These are phyloP conservation scores for Anarsia innoxiella DNA, from an alignment of 2,888 invertebrate species.

Conservation along the genomic window DNA sequence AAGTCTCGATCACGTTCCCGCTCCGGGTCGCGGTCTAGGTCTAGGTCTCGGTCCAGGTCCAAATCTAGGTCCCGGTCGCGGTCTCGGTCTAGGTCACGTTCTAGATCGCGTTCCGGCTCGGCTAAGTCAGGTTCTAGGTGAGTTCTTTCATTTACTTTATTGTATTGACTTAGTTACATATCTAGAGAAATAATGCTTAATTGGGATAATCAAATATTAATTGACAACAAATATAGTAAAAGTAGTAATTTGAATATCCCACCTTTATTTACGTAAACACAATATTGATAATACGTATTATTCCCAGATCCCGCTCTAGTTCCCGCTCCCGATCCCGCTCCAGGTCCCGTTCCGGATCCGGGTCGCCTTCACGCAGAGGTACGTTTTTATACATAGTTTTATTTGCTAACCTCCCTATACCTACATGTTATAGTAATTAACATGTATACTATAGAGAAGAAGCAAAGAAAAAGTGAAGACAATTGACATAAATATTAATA, in stretches of 20 bases:
- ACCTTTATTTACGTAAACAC: too few species aligned
- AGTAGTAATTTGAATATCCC: too few species aligned
- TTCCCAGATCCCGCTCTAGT: slow-evolving; percentile 29
- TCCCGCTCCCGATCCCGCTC: slow-evolving; percentile 39
- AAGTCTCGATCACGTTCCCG: slow-evolving; percentile 19
- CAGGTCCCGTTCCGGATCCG: slow-evolving; percentile 29
- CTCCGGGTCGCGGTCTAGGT: slow-evolving; percentile 25
- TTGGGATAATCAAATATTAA: too few species aligned
- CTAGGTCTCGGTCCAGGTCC: slow-evolving; percentile 36
- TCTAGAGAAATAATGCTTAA: too few species aligned
- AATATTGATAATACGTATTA: neutral
- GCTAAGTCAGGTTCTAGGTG: slow-evolving; percentile 37
- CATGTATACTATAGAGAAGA: too few species aligned
- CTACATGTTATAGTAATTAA: too few species aligned
- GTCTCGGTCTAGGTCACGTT: slow-evolving; percentile 28
- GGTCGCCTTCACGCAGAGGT: slow-evolving; percentile 38
- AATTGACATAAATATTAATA: too few species aligned
- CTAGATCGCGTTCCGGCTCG: slow-evolving; percentile 36
- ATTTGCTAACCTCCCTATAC: too few species aligned
- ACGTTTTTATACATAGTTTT: too few species aligned
- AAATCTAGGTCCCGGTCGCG: slow-evolving; percentile 28
- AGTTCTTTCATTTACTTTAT: slow-evolving; percentile 8
- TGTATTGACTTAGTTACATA: too few species aligned
- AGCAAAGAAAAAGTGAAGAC: too few species aligned
- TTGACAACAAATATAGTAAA: too few species aligned